phyloP scores from a whole-genome alignment of 2,113 vertebrate genomes.

The Apteryx mantelli region DNA sequence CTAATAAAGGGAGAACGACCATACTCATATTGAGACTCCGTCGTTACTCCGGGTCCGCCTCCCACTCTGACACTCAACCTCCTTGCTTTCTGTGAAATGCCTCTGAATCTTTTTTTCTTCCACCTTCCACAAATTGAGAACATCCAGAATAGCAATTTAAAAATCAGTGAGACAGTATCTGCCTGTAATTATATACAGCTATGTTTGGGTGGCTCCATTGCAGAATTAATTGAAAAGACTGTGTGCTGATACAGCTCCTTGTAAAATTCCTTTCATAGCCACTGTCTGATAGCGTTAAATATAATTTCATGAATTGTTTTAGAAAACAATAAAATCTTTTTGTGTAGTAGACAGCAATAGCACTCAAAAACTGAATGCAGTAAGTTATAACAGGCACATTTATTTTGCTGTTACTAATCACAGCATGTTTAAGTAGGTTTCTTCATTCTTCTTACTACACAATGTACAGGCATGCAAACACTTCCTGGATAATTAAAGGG shows the following conservation, averaged over 20 bases:
- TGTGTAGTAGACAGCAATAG: not conserved
- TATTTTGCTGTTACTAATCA: too few relatives aligned
- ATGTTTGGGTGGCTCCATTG: not conserved
- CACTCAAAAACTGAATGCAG: not conserved
- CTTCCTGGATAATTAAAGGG: not conserved
- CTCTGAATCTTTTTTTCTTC: not conserved
- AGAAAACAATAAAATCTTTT: not conserved
- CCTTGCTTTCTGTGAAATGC: not conserved
- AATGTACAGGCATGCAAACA: not conserved
- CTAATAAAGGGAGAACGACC: too few relatives aligned
- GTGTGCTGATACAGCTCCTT: not conserved
- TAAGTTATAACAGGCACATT: too few relatives aligned
- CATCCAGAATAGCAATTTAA: not conserved
- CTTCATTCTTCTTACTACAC: too few relatives aligned
- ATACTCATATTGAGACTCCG: too few relatives aligned
- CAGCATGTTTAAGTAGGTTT: too few relatives aligned
- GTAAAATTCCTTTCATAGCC: not conserved
- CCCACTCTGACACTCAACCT: not conserved
- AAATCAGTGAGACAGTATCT: not conserved
- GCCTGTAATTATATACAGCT: not conserved
- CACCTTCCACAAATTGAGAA: not conserved
- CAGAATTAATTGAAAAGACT: slow-evolving; percentile 16
- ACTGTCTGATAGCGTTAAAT: not conserved
- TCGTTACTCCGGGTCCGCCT: too few relatives aligned
- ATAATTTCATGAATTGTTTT: not conserved